Conservation (phyloP, 1,140 invertebrate genomes). For the Calephelis nemesis region DNA sequence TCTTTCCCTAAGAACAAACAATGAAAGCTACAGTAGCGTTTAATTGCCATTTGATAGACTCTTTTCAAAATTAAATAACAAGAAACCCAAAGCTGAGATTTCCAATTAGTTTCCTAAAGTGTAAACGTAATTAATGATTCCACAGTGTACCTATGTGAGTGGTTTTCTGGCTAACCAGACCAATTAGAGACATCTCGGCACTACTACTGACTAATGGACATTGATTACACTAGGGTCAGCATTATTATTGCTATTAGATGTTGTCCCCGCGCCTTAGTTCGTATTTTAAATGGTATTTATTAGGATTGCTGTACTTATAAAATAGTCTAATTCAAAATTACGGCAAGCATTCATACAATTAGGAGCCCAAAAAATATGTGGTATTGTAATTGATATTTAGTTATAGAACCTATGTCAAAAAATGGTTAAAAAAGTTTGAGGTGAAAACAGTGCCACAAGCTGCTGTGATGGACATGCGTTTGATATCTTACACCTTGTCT, state of each 20-base stretch:
- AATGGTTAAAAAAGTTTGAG: too few relatives aligned
- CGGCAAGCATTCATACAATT: too few relatives aligned
- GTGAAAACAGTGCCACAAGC: too few relatives aligned
- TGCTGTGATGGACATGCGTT: too few relatives aligned
- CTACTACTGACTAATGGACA: background rate
- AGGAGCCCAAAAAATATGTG: too few relatives aligned
- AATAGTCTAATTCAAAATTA: too few relatives aligned
- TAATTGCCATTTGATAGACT: background rate
- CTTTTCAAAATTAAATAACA: background rate
- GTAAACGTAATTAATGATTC: constrained; percentile 13
- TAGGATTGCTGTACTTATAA: too few relatives aligned
- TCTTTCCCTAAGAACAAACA: background rate
- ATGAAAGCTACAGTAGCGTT: background rate
- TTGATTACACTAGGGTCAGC: background rate
- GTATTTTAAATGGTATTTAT: too few relatives aligned
- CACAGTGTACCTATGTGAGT: background rate
- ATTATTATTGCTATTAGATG: background rate
- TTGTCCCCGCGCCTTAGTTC: too few relatives aligned
- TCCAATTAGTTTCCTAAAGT: constrained; percentile 10
- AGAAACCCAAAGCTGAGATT: background rate
- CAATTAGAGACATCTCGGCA: constrained; percentile 9
- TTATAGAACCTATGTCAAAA: too few relatives aligned
- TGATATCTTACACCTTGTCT: too few relatives aligned
- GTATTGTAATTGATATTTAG: too few relatives aligned
- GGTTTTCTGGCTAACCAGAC: constrained; percentile 13